Conservation (phyloP, 2,113 vertebrate genomes). For the Myxocyprinus asiaticus region DNA sequence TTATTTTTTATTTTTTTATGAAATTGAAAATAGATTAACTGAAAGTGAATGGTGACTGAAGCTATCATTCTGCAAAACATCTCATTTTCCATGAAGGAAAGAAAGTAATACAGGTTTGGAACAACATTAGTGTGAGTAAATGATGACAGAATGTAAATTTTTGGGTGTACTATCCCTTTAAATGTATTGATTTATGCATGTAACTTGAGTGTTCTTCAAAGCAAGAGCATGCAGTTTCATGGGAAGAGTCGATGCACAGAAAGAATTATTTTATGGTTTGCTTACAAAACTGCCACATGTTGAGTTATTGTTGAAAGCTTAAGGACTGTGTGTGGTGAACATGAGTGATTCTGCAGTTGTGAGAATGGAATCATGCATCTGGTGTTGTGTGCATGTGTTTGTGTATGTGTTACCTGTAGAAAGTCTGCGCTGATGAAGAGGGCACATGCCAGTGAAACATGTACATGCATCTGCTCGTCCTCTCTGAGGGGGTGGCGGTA, state of each 20-base stretch:
- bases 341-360: constrained; percentile 9
- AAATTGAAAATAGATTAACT: too few relatives aligned
- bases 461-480: constrained; percentile 74
- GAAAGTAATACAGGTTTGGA: too few relatives aligned
- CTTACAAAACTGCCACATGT: neutral
- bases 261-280: neutral
- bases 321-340: neutral
- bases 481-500: constrained; percentile 76
- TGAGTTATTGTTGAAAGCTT: neutral
- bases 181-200: constrained; percentile 35
- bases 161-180: neutral
- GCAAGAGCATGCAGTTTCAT: neutral
- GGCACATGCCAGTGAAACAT: constrained; percentile 79
- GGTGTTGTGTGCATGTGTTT: neutral
- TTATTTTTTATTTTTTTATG: too few relatives aligned
- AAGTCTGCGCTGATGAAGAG: constrained; percentile 76
- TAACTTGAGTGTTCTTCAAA: constrained; percentile 20
- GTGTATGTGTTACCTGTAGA: constrained; percentile 68
- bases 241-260: neutral
- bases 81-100: too few relatives aligned
- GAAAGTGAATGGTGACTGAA: too few relatives aligned
- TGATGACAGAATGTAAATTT: too few relatives aligned
- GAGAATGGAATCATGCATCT: constrained; percentile 8
- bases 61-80: too few relatives aligned
- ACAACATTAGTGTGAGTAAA: too few relatives aligned